These are phyloP conservation scores for Trematocara macrostoma DNA, from an alignment of 2,113 vertebrate genomes.

Conservation along the genomic window DNA sequence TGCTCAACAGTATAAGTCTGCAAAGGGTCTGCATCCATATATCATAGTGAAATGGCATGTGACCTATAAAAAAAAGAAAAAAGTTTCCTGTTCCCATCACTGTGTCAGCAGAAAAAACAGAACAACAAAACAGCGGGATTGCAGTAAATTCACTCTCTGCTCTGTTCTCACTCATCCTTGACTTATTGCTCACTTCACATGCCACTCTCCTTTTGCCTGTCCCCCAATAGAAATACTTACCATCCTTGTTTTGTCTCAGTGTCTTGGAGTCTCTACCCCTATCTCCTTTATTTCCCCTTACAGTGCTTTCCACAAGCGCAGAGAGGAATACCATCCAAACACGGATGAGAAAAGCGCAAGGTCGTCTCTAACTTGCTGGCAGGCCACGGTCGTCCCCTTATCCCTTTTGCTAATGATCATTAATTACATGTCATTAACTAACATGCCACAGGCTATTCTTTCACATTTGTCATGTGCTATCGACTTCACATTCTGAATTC, in stretches of 20 bases:
- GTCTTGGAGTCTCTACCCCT: background rate
- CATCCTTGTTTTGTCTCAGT: background rate
- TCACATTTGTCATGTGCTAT: constrained; percentile 68
- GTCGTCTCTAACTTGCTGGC: constrained; percentile 30
- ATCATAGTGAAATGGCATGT: constrained; percentile 71
- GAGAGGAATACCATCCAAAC: background rate
- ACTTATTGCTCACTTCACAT: constrained; percentile 27
- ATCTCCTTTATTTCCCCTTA: background rate
- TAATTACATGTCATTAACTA: constrained; percentile 72
- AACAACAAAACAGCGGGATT: constrained; percentile 45
- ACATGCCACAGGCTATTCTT: constrained; percentile 65
- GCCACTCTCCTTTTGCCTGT: constrained; percentile 7
- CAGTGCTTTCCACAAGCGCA: background rate
- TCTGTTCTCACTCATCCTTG: constrained; percentile 31
- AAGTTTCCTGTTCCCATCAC: constrained; percentile 42
- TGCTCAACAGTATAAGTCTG: constrained; percentile 68
- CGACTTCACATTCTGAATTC: constrained; percentile 57
- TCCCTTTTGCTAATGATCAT: constrained; percentile 68
- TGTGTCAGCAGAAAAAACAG: constrained; percentile 69
- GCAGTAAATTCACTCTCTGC: constrained; percentile 47
- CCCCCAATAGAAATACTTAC: constrained; percentile 1
- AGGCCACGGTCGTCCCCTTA: constrained; percentile 39
- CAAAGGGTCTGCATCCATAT: constrained; percentile 59
- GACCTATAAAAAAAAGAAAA: constrained; percentile 66
- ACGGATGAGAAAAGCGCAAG: constrained; percentile 24